Percentiles rank a stretch among this genome's conserved stretches.
phyloP scores from a whole-genome alignment of 2,797 vertebrate species.

The Hydrolagus colliei region DNA sequence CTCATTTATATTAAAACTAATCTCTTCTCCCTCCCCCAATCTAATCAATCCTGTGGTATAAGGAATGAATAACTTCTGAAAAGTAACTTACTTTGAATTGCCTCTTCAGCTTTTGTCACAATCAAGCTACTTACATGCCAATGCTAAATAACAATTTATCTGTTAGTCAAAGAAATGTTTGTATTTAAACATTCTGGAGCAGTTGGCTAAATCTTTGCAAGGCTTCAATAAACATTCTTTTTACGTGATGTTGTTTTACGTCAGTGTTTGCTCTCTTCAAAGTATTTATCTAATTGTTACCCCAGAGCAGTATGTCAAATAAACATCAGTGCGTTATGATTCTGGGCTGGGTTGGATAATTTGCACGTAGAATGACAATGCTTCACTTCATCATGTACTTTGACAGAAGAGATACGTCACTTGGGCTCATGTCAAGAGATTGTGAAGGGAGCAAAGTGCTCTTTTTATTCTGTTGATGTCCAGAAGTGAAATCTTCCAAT shows the following conservation, averaged over 20 bases:
- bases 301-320: not conserved
- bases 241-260: not conserved
- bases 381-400: not conserved
- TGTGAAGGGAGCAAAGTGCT: not conserved
- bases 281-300: not conserved
- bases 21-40: too few relatives aligned
- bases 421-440: not conserved
- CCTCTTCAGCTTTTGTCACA: too few relatives aligned
- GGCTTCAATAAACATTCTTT: too few relatives aligned
- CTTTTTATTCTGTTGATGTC: not conserved
- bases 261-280: not conserved
- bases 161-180: too few relatives aligned
- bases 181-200: too few relatives aligned
- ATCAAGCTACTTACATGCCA: too few relatives aligned
- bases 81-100: too few relatives aligned
- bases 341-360: not conserved
- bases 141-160: too few relatives aligned
- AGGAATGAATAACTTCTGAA: too few relatives aligned
- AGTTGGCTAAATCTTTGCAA: too few relatives aligned
- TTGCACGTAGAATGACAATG: not conserved
- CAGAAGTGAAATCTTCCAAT: not conserved
- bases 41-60: too few relatives aligned
- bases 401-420: not conserved
- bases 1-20: too few relatives aligned
- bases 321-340: not conserved